phyloP scores from a whole-genome alignment of 2,113 vertebrate species.

The Rutilus rutilus region DNA sequence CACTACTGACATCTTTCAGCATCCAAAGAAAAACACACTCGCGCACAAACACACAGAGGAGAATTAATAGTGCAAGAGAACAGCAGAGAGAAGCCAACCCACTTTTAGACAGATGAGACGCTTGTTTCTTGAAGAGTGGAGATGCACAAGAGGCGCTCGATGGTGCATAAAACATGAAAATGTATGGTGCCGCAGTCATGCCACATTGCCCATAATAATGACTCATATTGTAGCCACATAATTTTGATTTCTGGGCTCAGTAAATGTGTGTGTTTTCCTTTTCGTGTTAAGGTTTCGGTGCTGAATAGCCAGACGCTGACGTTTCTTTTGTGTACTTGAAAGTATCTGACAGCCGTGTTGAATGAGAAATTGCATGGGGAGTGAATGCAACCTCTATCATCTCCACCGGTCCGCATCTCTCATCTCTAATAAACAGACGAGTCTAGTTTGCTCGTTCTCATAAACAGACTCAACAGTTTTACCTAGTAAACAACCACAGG shows the following conservation, averaged over 20 bases:
- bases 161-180: conserved; percentile 81
- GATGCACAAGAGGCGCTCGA: conserved; percentile 73
- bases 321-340: conserved; percentile 16
- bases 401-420: not conserved
- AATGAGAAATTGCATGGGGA: conserved; percentile 17
- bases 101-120: conserved; percentile 63
- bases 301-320: not conserved
- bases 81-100: conserved; percentile 63
- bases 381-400: not conserved
- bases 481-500: not conserved
- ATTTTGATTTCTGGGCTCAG: conserved; percentile 65
- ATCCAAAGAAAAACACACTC: conserved; percentile 57
- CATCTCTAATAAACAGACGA: not conserved
- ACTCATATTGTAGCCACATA: conserved; percentile 69
- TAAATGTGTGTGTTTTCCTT: conserved; percentile 15
- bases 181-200: conserved; percentile 66
- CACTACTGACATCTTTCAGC: conserved; percentile 73
- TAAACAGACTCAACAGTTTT: not conserved
- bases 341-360: conserved; percentile 33
- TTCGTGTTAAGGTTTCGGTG: conserved; percentile 17
- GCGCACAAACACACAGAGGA: conserved; percentile 65
- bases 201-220: conserved; percentile 65
- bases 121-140: conserved; percentile 67
- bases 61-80: conserved; percentile 77
- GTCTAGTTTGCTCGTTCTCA: not conserved